These are phyloP conservation scores for Guaruba guarouba DNA, from an alignment of 2,113 vertebrate genomes.

Conservation along the genomic window DNA sequence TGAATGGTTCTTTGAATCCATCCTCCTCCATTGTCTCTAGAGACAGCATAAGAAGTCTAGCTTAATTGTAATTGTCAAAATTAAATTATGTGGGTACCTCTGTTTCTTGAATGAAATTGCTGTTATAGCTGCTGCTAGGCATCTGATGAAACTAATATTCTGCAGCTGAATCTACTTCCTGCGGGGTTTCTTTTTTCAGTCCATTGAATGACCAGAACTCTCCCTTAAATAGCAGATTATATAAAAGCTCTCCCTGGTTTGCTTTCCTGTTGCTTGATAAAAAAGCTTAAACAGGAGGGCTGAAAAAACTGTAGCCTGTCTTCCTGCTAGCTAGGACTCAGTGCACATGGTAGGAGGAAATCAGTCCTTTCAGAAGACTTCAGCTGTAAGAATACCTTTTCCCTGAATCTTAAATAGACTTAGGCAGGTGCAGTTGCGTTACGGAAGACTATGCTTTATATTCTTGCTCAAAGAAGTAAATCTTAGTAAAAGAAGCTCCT, in stretches of 20 bases:
- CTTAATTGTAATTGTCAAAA: not conserved
- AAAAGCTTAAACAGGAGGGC: not conserved
- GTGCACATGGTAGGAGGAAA: not conserved
- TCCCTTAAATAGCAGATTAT: not conserved
- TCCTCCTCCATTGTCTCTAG: not conserved
- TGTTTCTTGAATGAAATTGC: not conserved
- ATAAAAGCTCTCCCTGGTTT: not conserved
- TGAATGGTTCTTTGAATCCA: not conserved
- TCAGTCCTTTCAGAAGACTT: not conserved
- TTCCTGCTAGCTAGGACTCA: not conserved
- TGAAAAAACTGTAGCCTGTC: not conserved
- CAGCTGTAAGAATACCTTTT: not conserved
- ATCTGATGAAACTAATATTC: not conserved
- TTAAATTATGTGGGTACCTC: not conserved
- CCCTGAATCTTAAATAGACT: not conserved
- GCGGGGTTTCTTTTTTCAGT: not conserved
- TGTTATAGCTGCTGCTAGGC: not conserved
- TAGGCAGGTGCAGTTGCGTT: not conserved
- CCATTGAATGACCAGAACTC: not conserved
- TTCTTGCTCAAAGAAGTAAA: conserved; percentile 11
- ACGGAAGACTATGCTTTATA: not conserved
- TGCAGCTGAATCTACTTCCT: not conserved
- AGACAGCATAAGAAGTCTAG: not conserved
- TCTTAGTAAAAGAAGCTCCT: not conserved
- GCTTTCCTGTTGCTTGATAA: not conserved